Conservation (phyloP, 1,140 invertebrate genomes). For the Colletes latitarsis region DNA sequence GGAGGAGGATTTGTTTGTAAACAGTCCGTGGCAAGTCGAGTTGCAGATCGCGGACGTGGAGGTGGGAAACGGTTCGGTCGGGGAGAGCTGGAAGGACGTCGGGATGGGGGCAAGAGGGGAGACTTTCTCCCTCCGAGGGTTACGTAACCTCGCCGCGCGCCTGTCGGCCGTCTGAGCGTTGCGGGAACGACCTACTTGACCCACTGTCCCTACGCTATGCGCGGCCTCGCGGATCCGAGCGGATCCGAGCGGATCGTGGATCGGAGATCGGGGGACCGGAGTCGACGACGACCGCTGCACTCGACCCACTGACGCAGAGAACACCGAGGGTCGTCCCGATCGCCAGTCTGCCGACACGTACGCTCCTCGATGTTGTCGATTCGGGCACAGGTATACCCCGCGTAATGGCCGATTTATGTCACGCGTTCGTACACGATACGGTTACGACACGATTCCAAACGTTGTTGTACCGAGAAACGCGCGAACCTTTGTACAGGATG, state of each 20-base stretch:
- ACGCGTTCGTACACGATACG: too few relatives aligned
- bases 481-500: too few relatives aligned
- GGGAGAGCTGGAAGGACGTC: constrained; percentile 40
- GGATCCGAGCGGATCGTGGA: constrained; percentile 33
- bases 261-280: constrained; percentile 32
- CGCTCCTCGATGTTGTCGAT: not conserved
- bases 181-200: constrained; percentile 75
- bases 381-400: too few relatives aligned
- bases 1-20: constrained; percentile 75
- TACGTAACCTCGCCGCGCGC: constrained; percentile 63
- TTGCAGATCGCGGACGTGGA: constrained; percentile 39
- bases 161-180: constrained; percentile 64
- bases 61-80: constrained; percentile 25
- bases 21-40: constrained; percentile 61
- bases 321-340: constrained; percentile 8
- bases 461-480: too few relatives aligned
- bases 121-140: constrained; percentile 70
- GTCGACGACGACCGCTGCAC: constrained; percentile 12
- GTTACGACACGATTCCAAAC: too few relatives aligned
- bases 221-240: constrained; percentile 47
- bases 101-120: constrained; percentile 39
- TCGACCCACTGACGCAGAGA: constrained; percentile 33
- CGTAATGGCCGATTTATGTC: too few relatives aligned
- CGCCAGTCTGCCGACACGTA: not conserved
- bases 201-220: constrained; percentile 65